phyloP scores from a whole-genome alignment of 1,140 invertebrate genomes.

The Dendrolimus kikuchii region DNA sequence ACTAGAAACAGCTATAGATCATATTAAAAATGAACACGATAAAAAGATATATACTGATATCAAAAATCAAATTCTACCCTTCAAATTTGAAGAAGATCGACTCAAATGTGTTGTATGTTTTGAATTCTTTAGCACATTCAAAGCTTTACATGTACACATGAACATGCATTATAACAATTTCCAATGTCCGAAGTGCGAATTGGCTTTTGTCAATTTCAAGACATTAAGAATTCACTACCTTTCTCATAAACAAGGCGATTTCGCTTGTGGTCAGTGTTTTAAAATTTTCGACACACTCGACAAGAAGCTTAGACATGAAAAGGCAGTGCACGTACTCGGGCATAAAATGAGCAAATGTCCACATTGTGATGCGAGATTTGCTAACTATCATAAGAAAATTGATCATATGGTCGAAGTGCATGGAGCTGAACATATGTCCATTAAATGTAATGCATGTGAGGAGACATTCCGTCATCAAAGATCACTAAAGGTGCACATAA shows the following conservation, averaged over 20 bases:
- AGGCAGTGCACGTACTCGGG: constrained; percentile 17
- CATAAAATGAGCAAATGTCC: constrained; percentile 24
- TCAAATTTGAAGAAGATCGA: constrained; percentile 25
- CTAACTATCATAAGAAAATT: constrained; percentile 18
- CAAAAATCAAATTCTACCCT: constrained; percentile 28
- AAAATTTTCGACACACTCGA: constrained; percentile 21
- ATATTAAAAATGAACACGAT: constrained; percentile 20
- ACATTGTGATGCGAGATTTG: constrained; percentile 28
- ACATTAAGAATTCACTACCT: constrained; percentile 16
- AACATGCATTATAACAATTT: constrained; percentile 37
- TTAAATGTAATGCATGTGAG: constrained; percentile 13
- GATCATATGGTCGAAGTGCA: constrained; percentile 27
- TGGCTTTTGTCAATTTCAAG: constrained; percentile 28
- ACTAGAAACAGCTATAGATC: constrained; percentile 18
- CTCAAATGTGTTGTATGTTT: constrained; percentile 22
- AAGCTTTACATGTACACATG: constrained; percentile 38
- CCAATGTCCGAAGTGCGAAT: constrained; percentile 36
- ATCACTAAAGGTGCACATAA: constrained; percentile 48
- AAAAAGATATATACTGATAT: constrained; percentile 19
- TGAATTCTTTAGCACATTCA: constrained; percentile 16
- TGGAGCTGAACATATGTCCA: constrained; percentile 9
- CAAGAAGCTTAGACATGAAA: constrained; percentile 27
- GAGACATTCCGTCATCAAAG: constrained; percentile 2
- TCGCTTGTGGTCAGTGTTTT: constrained; percentile 22
- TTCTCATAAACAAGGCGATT: constrained; percentile 23